A percentile compares a stretch with the other conserved stretches of the same genome.
Evolutionary conservation across 1,140 invertebrate species (phyloP).

Genomic region (Heliconius eleuchia): DNA sequence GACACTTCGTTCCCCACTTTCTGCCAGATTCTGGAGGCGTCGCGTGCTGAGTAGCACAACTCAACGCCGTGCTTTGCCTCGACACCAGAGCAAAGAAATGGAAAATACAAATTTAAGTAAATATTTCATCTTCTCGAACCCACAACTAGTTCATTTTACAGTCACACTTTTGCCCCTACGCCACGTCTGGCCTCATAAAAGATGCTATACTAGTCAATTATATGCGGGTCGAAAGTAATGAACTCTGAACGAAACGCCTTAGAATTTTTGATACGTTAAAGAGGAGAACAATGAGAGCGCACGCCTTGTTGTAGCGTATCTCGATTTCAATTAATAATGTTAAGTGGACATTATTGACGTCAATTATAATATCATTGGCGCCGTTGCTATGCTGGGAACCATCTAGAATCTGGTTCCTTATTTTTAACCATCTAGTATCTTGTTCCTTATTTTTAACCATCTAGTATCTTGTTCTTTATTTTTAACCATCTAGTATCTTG

Average conservation of each 20-base stretch:
- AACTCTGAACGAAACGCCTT: conserved; percentile 23
- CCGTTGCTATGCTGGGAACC: conserved; percentile 16
- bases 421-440: neutral
- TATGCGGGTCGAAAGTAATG: conserved; percentile 5
- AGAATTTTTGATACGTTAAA: neutral
- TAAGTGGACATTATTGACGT: conserved; percentile 32
- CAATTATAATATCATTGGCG: conserved; percentile 34
- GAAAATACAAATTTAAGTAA: too few relatives aligned
- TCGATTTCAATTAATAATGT: conserved; percentile 25
- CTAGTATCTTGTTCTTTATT: neutral
- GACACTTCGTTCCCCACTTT: too few relatives aligned
- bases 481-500: neutral
- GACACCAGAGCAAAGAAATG: too few relatives aligned
- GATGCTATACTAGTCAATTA: neutral
- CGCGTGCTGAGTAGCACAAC: too few relatives aligned
- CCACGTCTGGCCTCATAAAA: too few relatives aligned
- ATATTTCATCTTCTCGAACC: too few relatives aligned
- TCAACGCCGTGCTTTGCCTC: too few relatives aligned
- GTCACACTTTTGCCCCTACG: too few relatives aligned
- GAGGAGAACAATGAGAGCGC: conserved; percentile 8
- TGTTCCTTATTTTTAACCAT: neutral
- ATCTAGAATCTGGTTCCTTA: neutral
- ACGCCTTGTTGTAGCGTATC: conserved; percentile 21
- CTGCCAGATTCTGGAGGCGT: too few relatives aligned
- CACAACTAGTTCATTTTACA: too few relatives aligned